These are phyloP conservation scores for Phrynosoma blainvillii DNA, from an alignment of 2,113 vertebrate species.

Conservation along the genomic window DNA sequence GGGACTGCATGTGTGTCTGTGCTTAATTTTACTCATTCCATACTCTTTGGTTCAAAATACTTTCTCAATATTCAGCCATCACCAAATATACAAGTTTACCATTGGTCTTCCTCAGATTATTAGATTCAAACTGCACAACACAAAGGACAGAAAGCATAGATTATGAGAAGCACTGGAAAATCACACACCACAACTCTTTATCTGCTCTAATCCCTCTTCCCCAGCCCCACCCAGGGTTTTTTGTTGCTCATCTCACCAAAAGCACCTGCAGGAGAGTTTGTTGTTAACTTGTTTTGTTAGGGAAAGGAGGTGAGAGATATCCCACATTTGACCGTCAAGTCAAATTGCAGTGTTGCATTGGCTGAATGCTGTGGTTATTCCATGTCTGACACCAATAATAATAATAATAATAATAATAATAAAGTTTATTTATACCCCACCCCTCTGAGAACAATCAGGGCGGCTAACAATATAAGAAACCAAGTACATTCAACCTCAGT, in stretches of 20 bases:
- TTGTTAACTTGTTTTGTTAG: not conserved
- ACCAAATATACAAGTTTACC: constrained; percentile 16
- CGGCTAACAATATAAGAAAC: no score
- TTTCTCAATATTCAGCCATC: constrained; percentile 1
- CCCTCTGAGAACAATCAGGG: no score
- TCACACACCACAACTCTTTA: not conserved
- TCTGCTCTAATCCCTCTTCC: not conserved
- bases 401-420: no score
- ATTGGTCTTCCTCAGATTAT: not conserved
- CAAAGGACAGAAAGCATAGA: not conserved
- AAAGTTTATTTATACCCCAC: no score
- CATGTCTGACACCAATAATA: not conserved
- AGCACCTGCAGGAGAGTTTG: not conserved
- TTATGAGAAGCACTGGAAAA: not conserved
- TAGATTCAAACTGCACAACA: constrained; percentile 15
- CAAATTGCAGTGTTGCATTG: not conserved
- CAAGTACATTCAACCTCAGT: no score
- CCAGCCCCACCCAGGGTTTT: not conserved
- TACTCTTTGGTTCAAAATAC: not conserved
- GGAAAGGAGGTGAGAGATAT: not conserved
- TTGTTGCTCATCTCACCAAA: not conserved
- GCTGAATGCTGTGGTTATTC: not conserved
- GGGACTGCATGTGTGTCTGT: not conserved
- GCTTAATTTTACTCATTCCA: constrained; percentile 2
- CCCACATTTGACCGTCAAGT: not conserved